Base-by-base conservation (phyloP, 2,888 invertebrate genomes). In the Papilio elwesi region DNA sequence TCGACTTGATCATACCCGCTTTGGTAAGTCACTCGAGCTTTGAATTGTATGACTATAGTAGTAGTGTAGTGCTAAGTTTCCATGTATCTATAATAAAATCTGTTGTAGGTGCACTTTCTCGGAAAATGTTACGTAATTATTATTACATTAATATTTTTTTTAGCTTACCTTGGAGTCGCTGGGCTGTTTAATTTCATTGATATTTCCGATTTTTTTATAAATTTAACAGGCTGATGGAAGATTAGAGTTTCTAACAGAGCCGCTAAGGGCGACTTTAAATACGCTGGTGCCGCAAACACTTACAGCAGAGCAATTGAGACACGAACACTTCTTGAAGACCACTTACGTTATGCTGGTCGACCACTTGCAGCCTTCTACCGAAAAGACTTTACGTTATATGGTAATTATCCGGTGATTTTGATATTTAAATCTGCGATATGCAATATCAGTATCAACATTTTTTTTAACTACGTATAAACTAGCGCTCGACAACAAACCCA, bases 1-100 rank as follows among this genome's bases (percentile, higher is more conserved):
- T 96, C 5, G 95, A 95, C 62, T 94, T 97, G 11, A 90, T 98
- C 62, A 95, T 97, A 57, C 96, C 98, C 0, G 95, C 98, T 75
- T 95, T 97, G 87, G 94, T 94, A 73, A 89, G 90, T 82, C 11
- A 36, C 63, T 43, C 49, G 0, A 48, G 16, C 16, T 53, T 15
- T 26, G 43, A 38, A 59, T 43, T 43, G 7, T 43, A 9, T 43
- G 7, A 43, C 43, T 43, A 43, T 26, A 26, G 26, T 26, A 26
- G n/a, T n/a, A n/a, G n/a, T n/a, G n/a, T 26, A 4, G 26, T 26
- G n/a, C 26, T 26, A 26, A 26, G 26, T 26, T 26, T 26, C 26
- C 26, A 26, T 26, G 26, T 26, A 26, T 4, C 26, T 26, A 26
- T 26, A 26, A 26, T 26, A 26, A 26, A 26, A 4, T 26, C 1